Base-by-base conservation (phyloP, 2,113 vertebrate species). In the Irena cyanogastra region DNA sequence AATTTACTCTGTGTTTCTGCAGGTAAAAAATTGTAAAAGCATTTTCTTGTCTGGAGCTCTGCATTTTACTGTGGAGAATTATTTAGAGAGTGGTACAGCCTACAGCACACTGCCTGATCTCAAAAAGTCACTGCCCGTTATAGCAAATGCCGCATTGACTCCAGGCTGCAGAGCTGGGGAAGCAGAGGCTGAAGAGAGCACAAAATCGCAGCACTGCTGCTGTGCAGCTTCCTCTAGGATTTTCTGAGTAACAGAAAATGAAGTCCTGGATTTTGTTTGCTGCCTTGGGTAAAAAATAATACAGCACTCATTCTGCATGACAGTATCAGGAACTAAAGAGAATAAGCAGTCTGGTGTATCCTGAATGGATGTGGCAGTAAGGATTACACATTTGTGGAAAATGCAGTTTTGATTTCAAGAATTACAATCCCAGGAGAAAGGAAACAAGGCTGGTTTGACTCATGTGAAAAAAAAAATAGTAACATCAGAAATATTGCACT, bases 81-180 rank as follows among this genome's bases (percentile, higher is more conserved):
- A 81, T 76, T 92, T 50, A 90, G 37, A 56, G 70, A 84, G 72
- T 69, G 69, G 90, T 84, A 90, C 65, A 96, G 86, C 69, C 90
- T 83, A 74, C 23, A 66, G 75, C 64, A 60, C 76, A 31, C 10
- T 71, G 92, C 72, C 68, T 94, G 90, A 83, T 94, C 95, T 95
- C 93, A 90, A 92, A 97, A 96, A 97, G 95, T 95, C 93, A 95
- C 92, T 95, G 94, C 94, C 88, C 83, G 79, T 96, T 94, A 95
- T 39, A 90, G 96, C 76, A 94, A 94, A 95, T 92, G 86, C 88
- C 37, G 65, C 95, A 92, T 30, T 90, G 93, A 92, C 88, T 93
- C 76, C 22, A 54, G 79, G 93, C 86, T 96, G 92, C 92, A 27
- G 93, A 37, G 13, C 79, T 19, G 52, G 45, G 49, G 37, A 87